Conservation (phyloP, 2,888 invertebrate genomes). For the Dasypogon diadema region DNA sequence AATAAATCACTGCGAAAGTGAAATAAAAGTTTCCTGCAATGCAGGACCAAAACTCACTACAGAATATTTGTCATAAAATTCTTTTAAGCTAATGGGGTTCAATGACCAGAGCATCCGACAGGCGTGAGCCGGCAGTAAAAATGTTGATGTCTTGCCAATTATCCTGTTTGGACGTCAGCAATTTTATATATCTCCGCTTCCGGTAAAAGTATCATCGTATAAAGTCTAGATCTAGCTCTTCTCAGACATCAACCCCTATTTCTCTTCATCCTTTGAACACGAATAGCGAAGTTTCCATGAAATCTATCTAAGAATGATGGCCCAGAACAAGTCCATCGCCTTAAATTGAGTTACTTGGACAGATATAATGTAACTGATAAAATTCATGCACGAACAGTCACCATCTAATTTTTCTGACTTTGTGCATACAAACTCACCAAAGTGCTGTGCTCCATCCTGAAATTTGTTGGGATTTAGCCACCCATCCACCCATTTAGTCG, state of each 20-base stretch:
- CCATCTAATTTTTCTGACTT: neutral
- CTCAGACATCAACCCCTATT: neutral
- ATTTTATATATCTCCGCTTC: neutral
- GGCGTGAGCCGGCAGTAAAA: neutral
- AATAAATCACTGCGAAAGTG: neutral
- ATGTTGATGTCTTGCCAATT: constrained; percentile 3
- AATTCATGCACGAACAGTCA: neutral
- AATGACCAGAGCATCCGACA: neutral
- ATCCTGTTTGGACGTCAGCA: neutral
- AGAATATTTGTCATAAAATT: constrained; percentile 6
- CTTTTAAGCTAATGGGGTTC: constrained; percentile 10
- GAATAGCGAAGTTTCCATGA: neutral
- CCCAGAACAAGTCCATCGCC: neutral
- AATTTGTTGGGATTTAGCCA: neutral
- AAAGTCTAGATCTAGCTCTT: neutral
- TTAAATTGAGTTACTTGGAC: neutral
- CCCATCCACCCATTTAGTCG: neutral
- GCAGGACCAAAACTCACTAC: neutral
- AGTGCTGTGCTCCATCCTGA: too few relatives aligned
- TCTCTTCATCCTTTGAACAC: neutral
- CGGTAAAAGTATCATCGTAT: neutral
- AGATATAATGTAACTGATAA: neutral
- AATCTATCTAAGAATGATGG: neutral
- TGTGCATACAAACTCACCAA: too few relatives aligned
- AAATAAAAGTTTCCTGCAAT: neutral